These are phyloP conservation scores for Thryonomys swinderianus DNA, from an alignment of 2,113 vertebrate genomes.

Conservation along the genomic window DNA sequence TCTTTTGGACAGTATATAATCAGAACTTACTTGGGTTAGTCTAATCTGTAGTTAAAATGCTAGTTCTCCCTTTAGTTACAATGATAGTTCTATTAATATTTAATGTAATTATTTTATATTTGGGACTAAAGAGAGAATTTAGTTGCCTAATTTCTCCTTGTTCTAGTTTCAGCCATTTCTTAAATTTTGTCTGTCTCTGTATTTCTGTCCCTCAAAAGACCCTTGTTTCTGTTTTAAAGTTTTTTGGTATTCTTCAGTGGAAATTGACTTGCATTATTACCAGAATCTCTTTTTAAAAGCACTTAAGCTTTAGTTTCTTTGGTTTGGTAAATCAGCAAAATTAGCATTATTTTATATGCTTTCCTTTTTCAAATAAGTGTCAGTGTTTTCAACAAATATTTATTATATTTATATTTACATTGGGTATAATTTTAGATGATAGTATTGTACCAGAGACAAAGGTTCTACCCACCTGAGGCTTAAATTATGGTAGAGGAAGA, in stretches of 20 bases:
- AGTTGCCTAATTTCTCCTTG: background rate
- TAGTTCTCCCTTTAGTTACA: background rate
- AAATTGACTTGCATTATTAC: background rate
- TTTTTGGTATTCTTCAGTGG: background rate
- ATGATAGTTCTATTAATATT: background rate
- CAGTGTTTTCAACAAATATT: background rate
- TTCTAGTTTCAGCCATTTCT: background rate
- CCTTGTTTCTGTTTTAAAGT: background rate
- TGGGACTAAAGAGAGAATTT: background rate
- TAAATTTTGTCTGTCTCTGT: background rate
- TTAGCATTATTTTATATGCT: background rate
- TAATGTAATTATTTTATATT: slow-evolving; percentile 20
- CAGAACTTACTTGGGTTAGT: background rate
- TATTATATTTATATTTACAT: background rate
- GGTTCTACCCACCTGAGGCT: background rate
- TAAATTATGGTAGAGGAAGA: background rate
- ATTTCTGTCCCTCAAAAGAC: background rate
- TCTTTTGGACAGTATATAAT: background rate
- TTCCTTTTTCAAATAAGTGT: background rate
- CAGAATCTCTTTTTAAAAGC: background rate
- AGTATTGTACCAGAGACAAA: background rate
- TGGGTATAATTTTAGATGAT: background rate
- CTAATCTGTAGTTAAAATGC: background rate
- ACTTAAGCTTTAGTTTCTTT: background rate
- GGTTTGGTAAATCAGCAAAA: background rate